phyloP scores from a whole-genome alignment of 2,888 invertebrate species.

The Pseudeuparius sepicola region DNA sequence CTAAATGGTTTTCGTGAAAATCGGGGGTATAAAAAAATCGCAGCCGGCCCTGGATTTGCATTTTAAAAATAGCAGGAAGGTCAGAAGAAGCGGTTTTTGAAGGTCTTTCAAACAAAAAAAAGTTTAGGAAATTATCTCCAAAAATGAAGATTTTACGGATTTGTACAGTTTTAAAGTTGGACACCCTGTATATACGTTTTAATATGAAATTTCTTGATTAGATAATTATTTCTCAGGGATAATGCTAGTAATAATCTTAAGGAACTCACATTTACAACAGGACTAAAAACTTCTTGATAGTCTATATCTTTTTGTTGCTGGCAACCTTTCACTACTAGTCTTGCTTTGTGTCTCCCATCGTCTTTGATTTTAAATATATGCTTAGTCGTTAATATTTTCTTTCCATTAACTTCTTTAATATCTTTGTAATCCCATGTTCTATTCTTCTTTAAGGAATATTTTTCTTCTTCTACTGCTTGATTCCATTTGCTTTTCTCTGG shows the following conservation, averaged over 20 bases:
- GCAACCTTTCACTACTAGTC: conserved; percentile 7
- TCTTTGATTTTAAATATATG: conserved; percentile 18
- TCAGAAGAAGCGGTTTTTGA: too few relatives aligned
- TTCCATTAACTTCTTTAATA: conserved; percentile 15
- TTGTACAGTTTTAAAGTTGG: too few relatives aligned
- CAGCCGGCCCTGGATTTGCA: too few relatives aligned
- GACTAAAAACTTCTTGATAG: conserved; percentile 6
- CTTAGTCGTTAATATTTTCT: conserved; percentile 15
- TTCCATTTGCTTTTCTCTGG: conserved; percentile 18
- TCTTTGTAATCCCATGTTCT: conserved; percentile 21
- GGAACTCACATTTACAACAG: conserved; percentile 1
- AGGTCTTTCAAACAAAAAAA: too few relatives aligned
- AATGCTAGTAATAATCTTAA: conserved; percentile 15
- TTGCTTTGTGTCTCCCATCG: conserved; percentile 12
- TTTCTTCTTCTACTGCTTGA: conserved; percentile 20
- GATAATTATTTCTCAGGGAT: conserved; percentile 10
- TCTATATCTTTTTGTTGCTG: conserved; percentile 5
- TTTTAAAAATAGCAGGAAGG: too few relatives aligned
- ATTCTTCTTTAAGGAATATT: conserved; percentile 18
- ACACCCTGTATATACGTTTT: too few relatives aligned
- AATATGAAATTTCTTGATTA: conserved; percentile 18
- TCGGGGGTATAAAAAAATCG: too few relatives aligned
- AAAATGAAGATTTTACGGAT: too few relatives aligned
- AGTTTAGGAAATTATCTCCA: too few relatives aligned
- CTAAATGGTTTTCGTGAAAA: too few relatives aligned